Percentiles rank a stretch among this genome's conserved stretches.
Conservation (phyloP, 2,888 invertebrate species). For the Blastobasis lacticolella region DNA sequence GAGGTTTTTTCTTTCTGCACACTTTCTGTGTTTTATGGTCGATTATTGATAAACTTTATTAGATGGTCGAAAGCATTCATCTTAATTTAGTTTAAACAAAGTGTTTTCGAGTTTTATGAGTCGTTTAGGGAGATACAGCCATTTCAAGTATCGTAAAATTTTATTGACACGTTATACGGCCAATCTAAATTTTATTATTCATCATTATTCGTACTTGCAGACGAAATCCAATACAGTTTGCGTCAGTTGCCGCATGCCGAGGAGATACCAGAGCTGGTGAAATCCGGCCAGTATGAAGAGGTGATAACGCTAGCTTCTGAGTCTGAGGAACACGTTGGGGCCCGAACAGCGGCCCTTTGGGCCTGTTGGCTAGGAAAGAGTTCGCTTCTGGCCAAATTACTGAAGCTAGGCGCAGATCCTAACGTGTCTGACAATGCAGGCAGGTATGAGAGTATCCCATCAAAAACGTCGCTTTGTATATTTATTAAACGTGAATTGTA, state of each 20-base stretch:
- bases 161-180: too few relatives aligned
- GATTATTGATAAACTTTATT: too few relatives aligned
- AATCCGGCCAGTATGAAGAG: slow-evolving; percentile 57
- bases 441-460: slow-evolving; percentile 55
- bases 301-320: slow-evolving; percentile 43
- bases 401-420: slow-evolving; percentile 75
- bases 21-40: too few relatives aligned
- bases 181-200: too few relatives aligned
- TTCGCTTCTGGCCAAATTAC: slow-evolving; percentile 65
- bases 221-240: slow-evolving; percentile 51
- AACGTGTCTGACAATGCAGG: slow-evolving; percentile 79
- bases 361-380: slow-evolving; percentile 77
- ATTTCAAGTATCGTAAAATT: too few relatives aligned
- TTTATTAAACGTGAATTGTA: background rate
- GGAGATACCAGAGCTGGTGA: slow-evolving; percentile 48
- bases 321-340: slow-evolving; percentile 37
- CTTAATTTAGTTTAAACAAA: too few relatives aligned
- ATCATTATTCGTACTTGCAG: slow-evolving; percentile 24
- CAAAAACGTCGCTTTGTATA: too few relatives aligned
- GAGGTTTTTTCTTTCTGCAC: too few relatives aligned
- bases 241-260: slow-evolving; percentile 62
- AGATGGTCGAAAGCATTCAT: too few relatives aligned
- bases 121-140: too few relatives aligned
- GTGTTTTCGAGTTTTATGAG: too few relatives aligned
- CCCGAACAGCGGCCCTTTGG: slow-evolving; percentile 73